These are phyloP conservation scores for Drosophila parthenogenetica DNA, from an alignment of 2,888 invertebrate genomes.

Conservation along the genomic window DNA sequence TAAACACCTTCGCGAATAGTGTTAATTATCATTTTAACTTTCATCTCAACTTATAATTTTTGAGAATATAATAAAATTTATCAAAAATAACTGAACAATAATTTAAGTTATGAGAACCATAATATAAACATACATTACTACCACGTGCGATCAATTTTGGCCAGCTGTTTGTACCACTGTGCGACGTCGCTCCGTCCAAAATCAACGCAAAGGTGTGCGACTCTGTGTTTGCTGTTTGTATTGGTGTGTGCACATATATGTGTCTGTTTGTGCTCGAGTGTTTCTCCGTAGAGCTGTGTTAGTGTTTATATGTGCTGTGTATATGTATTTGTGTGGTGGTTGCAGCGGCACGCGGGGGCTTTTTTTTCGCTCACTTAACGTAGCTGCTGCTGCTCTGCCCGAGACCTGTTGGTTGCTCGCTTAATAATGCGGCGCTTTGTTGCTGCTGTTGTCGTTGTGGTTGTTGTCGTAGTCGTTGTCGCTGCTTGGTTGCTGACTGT, in stretches of 20 bases:
- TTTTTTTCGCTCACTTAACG: slow-evolving; percentile 66
- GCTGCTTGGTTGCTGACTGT: slow-evolving; percentile 47
- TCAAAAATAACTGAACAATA: background rate
- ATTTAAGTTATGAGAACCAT: too few relatives aligned
- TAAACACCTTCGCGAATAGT: too few relatives aligned
- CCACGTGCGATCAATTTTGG: slow-evolving; percentile 47
- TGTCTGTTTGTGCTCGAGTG: slow-evolving; percentile 25
- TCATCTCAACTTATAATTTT: background rate
- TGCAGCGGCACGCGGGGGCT: slow-evolving; percentile 78
- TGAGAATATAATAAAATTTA: background rate
- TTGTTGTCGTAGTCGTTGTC: background rate
- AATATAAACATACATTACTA: background rate
- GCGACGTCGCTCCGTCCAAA: slow-evolving; percentile 70
- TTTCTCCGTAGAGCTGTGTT: slow-evolving; percentile 11
- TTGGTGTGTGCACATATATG: slow-evolving; percentile 26
- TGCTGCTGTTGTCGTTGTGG: slow-evolving; percentile 40
- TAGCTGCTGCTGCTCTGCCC: slow-evolving; percentile 53
- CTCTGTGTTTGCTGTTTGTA: slow-evolving; percentile 56
- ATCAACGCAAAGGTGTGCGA: slow-evolving; percentile 81
- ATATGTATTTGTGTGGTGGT: slow-evolving; percentile 41
- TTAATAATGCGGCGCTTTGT: slow-evolving; percentile 77
- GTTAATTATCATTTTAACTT: too few relatives aligned
- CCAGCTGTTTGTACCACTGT: slow-evolving; percentile 42
- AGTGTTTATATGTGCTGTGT: slow-evolving; percentile 20
- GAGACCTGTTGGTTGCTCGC: slow-evolving; percentile 77